Percentiles rank a stretch among this genome's conserved stretches.
These are phyloP conservation scores for Drosophila pseudotakahashii DNA, from an alignment of 2,888 invertebrate genomes.

Conservation along the genomic window DNA sequence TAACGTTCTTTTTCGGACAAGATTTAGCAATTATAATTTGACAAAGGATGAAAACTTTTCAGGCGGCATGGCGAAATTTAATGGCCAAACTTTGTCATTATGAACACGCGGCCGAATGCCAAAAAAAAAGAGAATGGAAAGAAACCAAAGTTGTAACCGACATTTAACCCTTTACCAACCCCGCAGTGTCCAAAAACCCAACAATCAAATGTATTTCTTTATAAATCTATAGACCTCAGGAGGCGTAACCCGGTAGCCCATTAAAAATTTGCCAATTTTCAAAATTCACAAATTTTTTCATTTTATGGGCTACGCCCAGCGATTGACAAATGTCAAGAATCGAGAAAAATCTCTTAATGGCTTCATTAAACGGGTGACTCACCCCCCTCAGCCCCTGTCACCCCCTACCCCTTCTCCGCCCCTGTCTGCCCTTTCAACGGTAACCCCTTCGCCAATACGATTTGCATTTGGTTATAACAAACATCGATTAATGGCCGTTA, in stretches of 20 bases:
- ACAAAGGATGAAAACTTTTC: conserved; percentile 26
- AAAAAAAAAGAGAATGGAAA: conserved; percentile 1
- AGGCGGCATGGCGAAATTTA: conserved; percentile 67
- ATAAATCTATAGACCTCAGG: conserved; percentile 20
- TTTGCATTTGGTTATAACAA: conserved; percentile 67
- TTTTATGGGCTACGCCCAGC: conserved; percentile 71
- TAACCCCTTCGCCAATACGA: conserved; percentile 61
- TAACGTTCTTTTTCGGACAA: conserved; percentile 51
- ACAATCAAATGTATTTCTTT: conserved; percentile 28
- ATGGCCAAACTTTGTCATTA: conserved; percentile 67
- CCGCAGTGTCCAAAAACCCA: conserved; percentile 20
- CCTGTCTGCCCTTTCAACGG: conserved; percentile 1
- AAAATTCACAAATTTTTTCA: conserved; percentile 51
- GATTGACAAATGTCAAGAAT: conserved; percentile 74
- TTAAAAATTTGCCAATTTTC: conserved; percentile 62
- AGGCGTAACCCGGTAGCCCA: conserved; percentile 33
- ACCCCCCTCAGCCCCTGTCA: conserved; percentile 23
- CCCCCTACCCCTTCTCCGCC: neutral
- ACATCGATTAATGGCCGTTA: conserved; percentile 78
- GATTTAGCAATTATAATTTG: conserved; percentile 68
- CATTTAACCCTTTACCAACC: conserved; percentile 61
- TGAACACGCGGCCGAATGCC: conserved; percentile 49
- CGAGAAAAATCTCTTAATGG: conserved; percentile 65
- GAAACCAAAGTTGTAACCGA: conserved; percentile 24
- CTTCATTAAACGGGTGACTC: conserved; percentile 66